Conservation (phyloP, 2,797 vertebrate genomes). For the Nannoperca obscura region DNA sequence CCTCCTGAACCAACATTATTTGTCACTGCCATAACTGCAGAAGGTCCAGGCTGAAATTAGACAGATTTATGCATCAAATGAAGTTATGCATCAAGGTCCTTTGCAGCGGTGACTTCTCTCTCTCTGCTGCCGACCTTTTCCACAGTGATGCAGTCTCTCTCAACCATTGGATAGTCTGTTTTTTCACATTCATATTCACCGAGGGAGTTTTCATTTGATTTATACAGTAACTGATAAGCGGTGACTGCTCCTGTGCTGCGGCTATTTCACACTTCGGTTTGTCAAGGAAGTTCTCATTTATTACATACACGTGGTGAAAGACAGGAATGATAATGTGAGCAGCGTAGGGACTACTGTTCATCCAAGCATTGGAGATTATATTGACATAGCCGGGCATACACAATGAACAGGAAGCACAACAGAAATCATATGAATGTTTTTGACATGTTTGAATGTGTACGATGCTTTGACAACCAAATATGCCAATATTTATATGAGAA, state of each 20-base stretch:
- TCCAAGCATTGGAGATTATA: conserved; percentile 2
- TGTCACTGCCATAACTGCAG: conserved; percentile 40
- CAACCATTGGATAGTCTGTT: not conserved
- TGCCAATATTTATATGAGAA: not conserved
- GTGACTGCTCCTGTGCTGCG: not conserved
- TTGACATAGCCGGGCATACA: not conserved
- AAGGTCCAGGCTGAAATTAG: conserved; percentile 15
- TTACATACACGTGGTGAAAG: conserved; percentile 32
- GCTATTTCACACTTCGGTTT: conserved; percentile 48
- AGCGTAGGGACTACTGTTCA: conserved; percentile 8
- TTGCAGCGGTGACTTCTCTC: conserved; percentile 7
- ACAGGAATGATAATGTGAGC: conserved; percentile 43
- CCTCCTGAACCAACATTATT: conserved; percentile 34
- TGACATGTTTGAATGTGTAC: not conserved
- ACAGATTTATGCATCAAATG: conserved; percentile 16
- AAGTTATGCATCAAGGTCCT: conserved; percentile 35
- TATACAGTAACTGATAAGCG: conserved; percentile 33
- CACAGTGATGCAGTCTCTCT: conserved; percentile 12
- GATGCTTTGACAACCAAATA: not conserved
- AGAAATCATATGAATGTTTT: not conserved
- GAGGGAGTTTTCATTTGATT: conserved; percentile 50
- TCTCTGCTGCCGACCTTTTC: conserved; percentile 30
- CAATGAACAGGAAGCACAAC: not conserved
- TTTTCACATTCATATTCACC: conserved; percentile 39
- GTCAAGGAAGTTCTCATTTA: conserved; percentile 26